Percentiles rank a stretch among this genome's conserved stretches.
Conservation (phyloP, 1,140 invertebrate genomes). For the Tribolium castaneum region DNA sequence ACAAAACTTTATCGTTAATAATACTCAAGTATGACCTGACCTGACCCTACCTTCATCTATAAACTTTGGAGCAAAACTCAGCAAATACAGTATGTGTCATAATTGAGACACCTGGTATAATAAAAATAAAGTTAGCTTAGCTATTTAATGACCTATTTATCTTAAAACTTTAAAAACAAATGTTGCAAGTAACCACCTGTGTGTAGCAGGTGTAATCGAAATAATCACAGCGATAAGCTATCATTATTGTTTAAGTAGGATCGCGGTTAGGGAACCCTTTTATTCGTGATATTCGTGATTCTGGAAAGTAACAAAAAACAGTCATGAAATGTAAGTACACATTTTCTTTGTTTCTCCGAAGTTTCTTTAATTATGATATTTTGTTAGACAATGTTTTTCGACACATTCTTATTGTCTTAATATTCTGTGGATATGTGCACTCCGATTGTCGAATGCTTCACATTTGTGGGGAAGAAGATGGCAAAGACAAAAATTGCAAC, state of each 20-base stretch:
- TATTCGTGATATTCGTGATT: neutral
- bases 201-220: neutral
- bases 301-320: neutral
- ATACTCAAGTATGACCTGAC: too few relatives aligned
- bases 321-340: neutral
- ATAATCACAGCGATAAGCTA: constrained; percentile 5
- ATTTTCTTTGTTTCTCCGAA: neutral
- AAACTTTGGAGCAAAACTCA: too few relatives aligned
- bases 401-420: neutral
- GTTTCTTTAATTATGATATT: neutral
- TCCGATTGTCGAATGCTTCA: constrained; percentile 46
- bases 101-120: too few relatives aligned
- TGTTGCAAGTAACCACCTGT: constrained; percentile 5
- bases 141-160: too few relatives aligned
- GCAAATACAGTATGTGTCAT: too few relatives aligned
- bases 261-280: neutral
- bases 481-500: constrained; percentile 49
- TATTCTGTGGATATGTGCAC: neutral
- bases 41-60: too few relatives aligned
- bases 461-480: constrained; percentile 40
- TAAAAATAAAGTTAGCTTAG: too few relatives aligned
- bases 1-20: too few relatives aligned
- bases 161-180: neutral
- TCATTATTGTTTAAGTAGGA: neutral
- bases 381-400: neutral